Evolutionary conservation across 2,888 invertebrate species (phyloP).

Genomic region (Xanthostigma xanthostigma): DNA sequence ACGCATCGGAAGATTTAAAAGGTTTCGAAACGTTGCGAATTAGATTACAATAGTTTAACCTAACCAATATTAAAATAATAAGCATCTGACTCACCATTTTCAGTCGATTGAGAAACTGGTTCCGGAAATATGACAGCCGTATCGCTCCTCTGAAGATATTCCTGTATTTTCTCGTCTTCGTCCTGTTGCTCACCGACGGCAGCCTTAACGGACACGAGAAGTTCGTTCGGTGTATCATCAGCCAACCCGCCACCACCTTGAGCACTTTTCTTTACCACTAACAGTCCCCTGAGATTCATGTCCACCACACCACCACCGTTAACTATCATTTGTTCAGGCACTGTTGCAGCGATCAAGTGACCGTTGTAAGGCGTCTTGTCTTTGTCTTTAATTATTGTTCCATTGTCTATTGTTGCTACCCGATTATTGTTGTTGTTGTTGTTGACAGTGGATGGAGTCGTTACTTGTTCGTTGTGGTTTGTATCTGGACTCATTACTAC

Average conservation of each 20-base stretch:
- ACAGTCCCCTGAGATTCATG: neutral
- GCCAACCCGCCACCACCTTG: conserved; percentile 17
- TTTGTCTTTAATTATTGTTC: no score
- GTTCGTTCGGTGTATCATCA: conserved; percentile 17
- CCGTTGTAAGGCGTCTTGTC: conserved; percentile 13
- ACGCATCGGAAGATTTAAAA: no score
- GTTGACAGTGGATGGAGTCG: conserved; percentile 12
- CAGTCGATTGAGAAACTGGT: conserved; percentile 21
- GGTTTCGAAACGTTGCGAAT: no score
- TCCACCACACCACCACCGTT: neutral
- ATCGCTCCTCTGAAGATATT: conserved; percentile 32
- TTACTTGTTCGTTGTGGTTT: conserved; percentile 24
- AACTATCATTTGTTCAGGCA: conserved; percentile 19
- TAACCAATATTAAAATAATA: no score
- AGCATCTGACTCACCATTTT: conserved; percentile 12
- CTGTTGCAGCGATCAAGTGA: conserved; percentile 17
- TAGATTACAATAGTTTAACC: no score
- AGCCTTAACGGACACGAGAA: conserved; percentile 18
- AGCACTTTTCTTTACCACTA: no score
- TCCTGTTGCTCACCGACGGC: conserved; percentile 18
- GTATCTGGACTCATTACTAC: conserved; percentile 23
- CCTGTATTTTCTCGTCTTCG: conserved; percentile 28
- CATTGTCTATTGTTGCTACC: conserved; percentile 8
- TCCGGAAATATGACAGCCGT: conserved; percentile 37
- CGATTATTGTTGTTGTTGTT: conserved; percentile 12